These are phyloP conservation scores for Bugula neritina DNA, from an alignment of 2,888 invertebrate genomes.

Conservation along the genomic window DNA sequence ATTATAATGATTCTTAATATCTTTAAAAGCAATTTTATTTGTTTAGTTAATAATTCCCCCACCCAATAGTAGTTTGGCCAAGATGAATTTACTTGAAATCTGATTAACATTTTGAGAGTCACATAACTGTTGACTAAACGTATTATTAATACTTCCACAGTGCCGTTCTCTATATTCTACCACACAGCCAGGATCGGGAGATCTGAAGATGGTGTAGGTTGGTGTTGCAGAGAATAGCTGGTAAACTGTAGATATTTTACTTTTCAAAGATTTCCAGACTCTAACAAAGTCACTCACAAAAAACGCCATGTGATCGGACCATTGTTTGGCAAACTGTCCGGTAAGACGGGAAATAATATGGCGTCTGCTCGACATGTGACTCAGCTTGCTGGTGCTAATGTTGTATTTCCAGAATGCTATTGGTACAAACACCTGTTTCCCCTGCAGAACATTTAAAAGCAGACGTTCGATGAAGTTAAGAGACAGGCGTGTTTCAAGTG, in stretches of 20 bases:
- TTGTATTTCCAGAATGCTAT: conserved; percentile 83
- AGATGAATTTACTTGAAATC: too few relatives aligned
- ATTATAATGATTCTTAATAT: too few relatives aligned
- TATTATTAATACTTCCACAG: background rate
- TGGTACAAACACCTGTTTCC: conserved; percentile 82
- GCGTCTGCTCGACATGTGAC: conserved; percentile 41
- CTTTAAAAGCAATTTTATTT: too few relatives aligned
- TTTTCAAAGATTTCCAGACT: conserved; percentile 52
- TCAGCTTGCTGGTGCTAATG: conserved; percentile 57
- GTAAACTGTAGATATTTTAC: background rate
- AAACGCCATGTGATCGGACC: conserved; percentile 70
- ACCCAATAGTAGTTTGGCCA: too few relatives aligned
- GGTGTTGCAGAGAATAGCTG: background rate
- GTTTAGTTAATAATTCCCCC: too few relatives aligned
- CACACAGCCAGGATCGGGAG: background rate
- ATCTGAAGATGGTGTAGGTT: background rate
- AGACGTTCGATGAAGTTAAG: conserved; percentile 57
- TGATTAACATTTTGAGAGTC: background rate
- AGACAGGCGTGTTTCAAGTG: background rate
- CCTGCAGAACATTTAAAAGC: conserved; percentile 86
- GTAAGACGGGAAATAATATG: conserved; percentile 50
- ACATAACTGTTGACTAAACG: background rate
- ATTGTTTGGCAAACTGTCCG: conserved; percentile 72
- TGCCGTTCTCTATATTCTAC: background rate
- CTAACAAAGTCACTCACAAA: conserved; percentile 70